Base-by-base conservation (phyloP, 2,797 vertebrate genomes). In the Adelosebastes latens region DNA sequence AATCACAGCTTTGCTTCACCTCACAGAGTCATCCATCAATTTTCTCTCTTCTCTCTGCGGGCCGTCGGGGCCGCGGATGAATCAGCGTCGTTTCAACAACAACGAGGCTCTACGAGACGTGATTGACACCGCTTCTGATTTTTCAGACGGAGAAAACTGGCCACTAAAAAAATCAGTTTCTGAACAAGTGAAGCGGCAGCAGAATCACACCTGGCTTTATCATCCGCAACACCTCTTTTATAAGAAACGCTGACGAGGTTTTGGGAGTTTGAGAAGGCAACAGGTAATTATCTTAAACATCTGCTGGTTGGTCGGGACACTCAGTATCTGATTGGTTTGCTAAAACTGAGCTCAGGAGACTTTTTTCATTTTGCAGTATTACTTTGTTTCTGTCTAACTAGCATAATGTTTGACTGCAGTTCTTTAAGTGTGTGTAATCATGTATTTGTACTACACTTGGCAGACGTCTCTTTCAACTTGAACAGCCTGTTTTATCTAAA, bases 401-500 rank as follows among this genome's bases (percentile, higher is more conserved):
- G 8, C 52, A 8, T 14, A 27, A 29, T 29, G 52, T 75, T 63
- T 70, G 72, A 34, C 63, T n/a, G 69, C 25, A 56, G 72, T 12
- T 24, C 39, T 42, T 13, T 42, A 42, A 0, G 13, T 46, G 72
- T 58, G 56, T 31, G 63, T 62, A 6, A 63, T 55, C 60, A 36
- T 25, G 24, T 62, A 68, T 59, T 58, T 53, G 31, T 42, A 63
- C 61, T 69, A 49, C 67, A 53, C 22, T 76, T 76, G 27, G 76
- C 80, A 82, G 68, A 75, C 34, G 58, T 68, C 49, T 62, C 10
- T 7, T 58, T 39, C 34, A 46, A 72, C 63, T 75, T 22, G 22
- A 72, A 60, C 72, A 76, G 68, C 42, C 67, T 69, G 79, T 76
- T 82, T 55, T 55, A 0, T 73, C 59, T 27, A 60, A 80, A 68